Evolutionary conservation across 2,113 vertebrate genomes (phyloP).

Genomic region (Takifugu flavidus): DNA sequence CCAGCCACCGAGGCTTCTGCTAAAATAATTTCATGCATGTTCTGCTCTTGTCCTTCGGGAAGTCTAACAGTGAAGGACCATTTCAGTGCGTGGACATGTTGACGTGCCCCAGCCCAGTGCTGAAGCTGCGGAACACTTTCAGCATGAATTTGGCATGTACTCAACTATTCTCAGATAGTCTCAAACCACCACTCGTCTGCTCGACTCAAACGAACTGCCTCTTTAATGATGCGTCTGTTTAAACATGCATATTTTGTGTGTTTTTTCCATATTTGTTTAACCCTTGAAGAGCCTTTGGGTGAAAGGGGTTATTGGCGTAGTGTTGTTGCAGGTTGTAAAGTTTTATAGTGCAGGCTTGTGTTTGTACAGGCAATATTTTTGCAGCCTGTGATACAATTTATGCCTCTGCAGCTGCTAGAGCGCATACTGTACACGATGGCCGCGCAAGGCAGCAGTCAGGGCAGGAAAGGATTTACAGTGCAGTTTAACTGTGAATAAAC

Average conservation of each 20-base stretch:
- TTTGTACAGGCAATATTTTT: conserved; percentile 4
- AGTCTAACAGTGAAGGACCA: conserved; percentile 11
- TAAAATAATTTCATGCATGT: conserved; percentile 6
- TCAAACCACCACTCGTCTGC: neutral
- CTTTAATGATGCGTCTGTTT: neutral
- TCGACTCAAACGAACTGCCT: neutral
- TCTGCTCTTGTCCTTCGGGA: neutral
- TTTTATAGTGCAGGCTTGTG: neutral
- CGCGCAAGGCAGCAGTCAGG: neutral
- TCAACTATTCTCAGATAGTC: no score
- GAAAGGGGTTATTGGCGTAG: no score
- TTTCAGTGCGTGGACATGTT: conserved; percentile 5
- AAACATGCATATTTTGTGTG: neutral
- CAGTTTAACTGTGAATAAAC: no score
- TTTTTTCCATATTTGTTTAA: no score
- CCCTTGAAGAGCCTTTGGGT: no score
- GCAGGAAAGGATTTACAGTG: neutral
- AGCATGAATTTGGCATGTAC: no score
- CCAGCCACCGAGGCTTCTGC: neutral
- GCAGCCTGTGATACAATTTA: neutral
- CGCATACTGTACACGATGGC: neutral
- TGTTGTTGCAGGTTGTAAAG: neutral
- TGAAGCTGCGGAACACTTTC: conserved; percentile 1
- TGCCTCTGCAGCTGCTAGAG: neutral
- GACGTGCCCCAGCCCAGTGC: no score